Evolutionary conservation across 2,888 invertebrate species (phyloP).

Genomic region (Agonum fuliginosum): DNA sequence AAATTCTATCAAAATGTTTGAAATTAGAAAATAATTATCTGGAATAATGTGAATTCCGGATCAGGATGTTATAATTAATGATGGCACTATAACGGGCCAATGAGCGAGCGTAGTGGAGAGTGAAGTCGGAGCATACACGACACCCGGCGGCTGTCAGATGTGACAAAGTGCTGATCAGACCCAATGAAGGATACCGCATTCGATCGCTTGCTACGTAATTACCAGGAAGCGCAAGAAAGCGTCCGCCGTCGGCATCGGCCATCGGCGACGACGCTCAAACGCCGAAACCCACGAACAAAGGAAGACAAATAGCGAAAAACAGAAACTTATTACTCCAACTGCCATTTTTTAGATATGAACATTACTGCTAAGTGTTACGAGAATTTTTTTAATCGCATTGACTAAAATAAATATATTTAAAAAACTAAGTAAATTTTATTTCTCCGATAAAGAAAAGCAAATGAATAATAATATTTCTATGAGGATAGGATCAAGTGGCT

Average conservation of each 20-base stretch:
- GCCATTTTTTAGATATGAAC: constrained; percentile 6
- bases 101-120: neutral
- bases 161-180: constrained; percentile 50
- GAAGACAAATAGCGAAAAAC: constrained; percentile 41
- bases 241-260: constrained; percentile 19
- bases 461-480: too few species aligned
- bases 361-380: neutral
- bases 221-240: constrained; percentile 45
- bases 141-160: constrained; percentile 43
- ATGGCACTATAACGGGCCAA: neutral
- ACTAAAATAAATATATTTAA: too few species aligned
- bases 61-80: constrained; percentile 18
- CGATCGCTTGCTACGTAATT: constrained; percentile 52
- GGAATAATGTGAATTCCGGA: constrained; percentile 2
- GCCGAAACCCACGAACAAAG: constrained; percentile 36
- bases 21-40: neutral
- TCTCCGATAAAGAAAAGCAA: too few species aligned
- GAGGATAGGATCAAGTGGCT: too few species aligned
- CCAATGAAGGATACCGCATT: constrained; percentile 44
- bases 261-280: constrained; percentile 21
- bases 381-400: constrained; percentile 4
- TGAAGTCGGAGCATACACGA: constrained; percentile 1
- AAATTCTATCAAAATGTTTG: neutral
- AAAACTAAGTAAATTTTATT: too few species aligned
- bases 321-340: constrained; percentile 16